Evolutionary conservation across 2,113 vertebrate species (phyloP).

Genomic region (Dicentrarchus labrax): DNA sequence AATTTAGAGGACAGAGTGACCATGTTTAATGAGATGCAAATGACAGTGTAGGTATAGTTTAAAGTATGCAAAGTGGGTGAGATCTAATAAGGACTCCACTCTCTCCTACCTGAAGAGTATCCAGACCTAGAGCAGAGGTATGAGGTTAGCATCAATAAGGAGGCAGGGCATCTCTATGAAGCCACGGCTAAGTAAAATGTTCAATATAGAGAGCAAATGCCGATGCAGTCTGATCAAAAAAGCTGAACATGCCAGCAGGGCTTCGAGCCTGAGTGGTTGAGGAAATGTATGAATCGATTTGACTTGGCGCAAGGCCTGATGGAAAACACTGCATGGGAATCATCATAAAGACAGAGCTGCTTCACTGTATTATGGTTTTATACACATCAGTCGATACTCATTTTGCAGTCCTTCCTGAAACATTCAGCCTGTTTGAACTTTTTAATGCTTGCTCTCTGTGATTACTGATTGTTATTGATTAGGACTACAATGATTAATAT

Average conservation of each 20-base stretch:
- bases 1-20: slow-evolving; percentile 14
- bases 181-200: slow-evolving; percentile 47
- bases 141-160: slow-evolving; percentile 57
- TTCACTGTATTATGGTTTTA: slow-evolving; percentile 58
- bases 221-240: slow-evolving; percentile 58
- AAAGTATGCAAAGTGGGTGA: slow-evolving; percentile 12
- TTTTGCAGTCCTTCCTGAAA: slow-evolving; percentile 46
- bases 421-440: slow-evolving; percentile 42
- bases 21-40: slow-evolving; percentile 15
- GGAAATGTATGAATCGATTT: slow-evolving; percentile 73
- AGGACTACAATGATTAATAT: neutral
- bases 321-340: slow-evolving; percentile 53
- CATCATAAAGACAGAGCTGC: slow-evolving; percentile 59
- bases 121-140: slow-evolving; percentile 4
- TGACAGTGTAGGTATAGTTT: slow-evolving; percentile 2
- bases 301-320: slow-evolving; percentile 53
- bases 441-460: slow-evolving; percentile 10
- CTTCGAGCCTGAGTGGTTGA: slow-evolving; percentile 53
- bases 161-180: slow-evolving; percentile 17
- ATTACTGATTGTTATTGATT: slow-evolving; percentile 44
- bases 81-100: neutral
- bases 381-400: slow-evolving; percentile 47
- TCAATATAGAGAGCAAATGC: slow-evolving; percentile 48
- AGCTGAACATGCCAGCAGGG: slow-evolving; percentile 44
- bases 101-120: slow-evolving; percentile 22